These are phyloP conservation scores for Cnemophilus loriae DNA, from an alignment of 2,113 vertebrate genomes.

Conservation along the genomic window DNA sequence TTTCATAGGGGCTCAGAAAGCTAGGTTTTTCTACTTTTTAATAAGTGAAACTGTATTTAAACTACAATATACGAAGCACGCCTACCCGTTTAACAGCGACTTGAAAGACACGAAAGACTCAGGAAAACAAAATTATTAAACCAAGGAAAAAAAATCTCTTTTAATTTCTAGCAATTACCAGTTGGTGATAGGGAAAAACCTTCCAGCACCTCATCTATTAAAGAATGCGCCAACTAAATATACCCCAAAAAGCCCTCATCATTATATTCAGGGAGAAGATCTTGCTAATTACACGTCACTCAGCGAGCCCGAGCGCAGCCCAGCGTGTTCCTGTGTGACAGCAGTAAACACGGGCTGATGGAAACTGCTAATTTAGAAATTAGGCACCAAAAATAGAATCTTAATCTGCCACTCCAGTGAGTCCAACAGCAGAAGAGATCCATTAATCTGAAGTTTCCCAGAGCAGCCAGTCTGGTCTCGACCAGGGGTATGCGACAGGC, in stretches of 20 bases:
- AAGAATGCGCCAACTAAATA: neutral
- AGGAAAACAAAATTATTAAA: neutral
- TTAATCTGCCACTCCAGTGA: conserved; percentile 52
- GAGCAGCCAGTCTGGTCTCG: conserved; percentile 1
- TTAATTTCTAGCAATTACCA: neutral
- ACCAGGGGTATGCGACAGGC: neutral
- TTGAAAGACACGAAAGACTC: neutral
- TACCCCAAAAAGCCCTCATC: neutral
- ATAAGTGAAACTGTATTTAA: neutral
- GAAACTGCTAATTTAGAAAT: conserved; percentile 65
- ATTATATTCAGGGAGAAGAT: neutral
- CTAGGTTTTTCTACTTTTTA: neutral
- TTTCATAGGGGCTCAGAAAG: neutral
- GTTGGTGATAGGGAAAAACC: neutral
- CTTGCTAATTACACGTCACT: conserved; percentile 43
- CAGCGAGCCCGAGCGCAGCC: conserved; percentile 12
- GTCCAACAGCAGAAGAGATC: neutral
- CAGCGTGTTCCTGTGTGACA: conserved; percentile 51
- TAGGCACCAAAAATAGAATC: conserved; percentile 56
- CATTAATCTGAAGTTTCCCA: conserved; percentile 15
- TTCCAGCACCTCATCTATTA: neutral
- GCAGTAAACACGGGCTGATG: conserved; percentile 45
- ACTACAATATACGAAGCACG: neutral
- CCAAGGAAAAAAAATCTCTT: neutral
- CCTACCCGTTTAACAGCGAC: neutral